These are phyloP conservation scores for Agelas oroides DNA, from an alignment of 37 sponge, comb jelly and placozoan species.

Conservation along the genomic window DNA sequence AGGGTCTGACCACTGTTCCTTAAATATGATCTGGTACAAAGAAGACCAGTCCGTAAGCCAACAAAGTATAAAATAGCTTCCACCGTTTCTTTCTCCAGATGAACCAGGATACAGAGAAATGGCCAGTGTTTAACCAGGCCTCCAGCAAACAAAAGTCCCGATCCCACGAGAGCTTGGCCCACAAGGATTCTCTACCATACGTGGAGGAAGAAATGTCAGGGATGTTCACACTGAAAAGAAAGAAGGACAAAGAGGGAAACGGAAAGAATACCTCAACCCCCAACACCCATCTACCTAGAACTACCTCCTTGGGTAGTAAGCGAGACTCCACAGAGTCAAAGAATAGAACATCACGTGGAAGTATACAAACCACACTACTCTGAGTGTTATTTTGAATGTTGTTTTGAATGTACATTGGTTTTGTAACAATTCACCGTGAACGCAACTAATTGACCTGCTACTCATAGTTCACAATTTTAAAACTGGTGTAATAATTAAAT, in stretches of 20 bases:
- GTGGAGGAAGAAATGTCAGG: constrained; percentile 52
- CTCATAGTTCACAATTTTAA: too few species aligned
- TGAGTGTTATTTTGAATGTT: too few species aligned
- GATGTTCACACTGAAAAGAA: constrained; percentile 71
- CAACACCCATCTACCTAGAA: background rate
- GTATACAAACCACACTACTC: background rate
- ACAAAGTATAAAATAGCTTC: too few species aligned
- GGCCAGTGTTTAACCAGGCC: constrained; percentile 35
- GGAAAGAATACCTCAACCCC: background rate
- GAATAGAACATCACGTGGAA: background rate
- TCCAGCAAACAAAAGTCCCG: too few species aligned
- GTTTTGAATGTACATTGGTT: too few species aligned
- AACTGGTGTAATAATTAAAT: too few species aligned
- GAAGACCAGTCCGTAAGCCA: too few species aligned
- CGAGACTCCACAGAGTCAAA: background rate
- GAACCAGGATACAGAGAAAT: constrained; percentile 52
- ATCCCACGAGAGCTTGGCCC: background rate
- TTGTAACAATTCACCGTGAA: too few species aligned
- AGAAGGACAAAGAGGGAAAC: constrained; percentile 45
- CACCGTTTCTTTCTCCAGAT: constrained; percentile 11
- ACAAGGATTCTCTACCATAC: constrained; percentile 11
- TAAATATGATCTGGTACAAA: too few species aligned
- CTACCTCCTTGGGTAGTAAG: background rate
- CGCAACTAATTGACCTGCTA: too few species aligned
- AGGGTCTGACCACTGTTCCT: too few species aligned